phyloP scores from a whole-genome alignment of 2,113 vertebrate species.

The Rallus limicola region DNA sequence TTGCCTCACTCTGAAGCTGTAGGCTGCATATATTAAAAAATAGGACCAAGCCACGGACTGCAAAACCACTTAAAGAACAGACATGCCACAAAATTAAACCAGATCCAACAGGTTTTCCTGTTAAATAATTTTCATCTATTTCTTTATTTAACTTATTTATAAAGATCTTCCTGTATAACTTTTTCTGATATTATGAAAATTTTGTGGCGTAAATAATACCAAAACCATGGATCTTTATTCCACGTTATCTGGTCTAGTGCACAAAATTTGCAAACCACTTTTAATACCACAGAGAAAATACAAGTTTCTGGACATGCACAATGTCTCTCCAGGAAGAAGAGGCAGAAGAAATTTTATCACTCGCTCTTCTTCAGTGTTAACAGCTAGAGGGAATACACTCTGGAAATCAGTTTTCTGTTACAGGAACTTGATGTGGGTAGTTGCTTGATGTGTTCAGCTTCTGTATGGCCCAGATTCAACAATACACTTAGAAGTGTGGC shows the following conservation, averaged over 20 bases:
- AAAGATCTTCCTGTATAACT: neutral
- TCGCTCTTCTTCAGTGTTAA: slow-evolving; percentile 41
- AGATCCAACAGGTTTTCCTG: neutral
- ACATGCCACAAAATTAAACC: neutral
- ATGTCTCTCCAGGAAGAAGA: neutral
- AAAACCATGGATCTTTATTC: neutral
- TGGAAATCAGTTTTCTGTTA: slow-evolving; percentile 57
- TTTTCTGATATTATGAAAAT: neutral
- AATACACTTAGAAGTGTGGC: slow-evolving; percentile 34
- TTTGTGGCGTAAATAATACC: neutral
- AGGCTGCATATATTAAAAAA: neutral
- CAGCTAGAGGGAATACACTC: slow-evolving; percentile 41
- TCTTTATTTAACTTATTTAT: neutral
- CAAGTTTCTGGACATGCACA: neutral
- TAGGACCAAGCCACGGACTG: neutral
- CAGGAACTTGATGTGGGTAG: slow-evolving; percentile 22
- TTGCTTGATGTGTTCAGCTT: slow-evolving; percentile 47
- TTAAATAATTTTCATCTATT: neutral
- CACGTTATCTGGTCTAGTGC: neutral
- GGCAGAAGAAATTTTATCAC: slow-evolving; percentile 1
- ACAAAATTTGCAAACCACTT: neutral
- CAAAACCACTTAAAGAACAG: neutral
- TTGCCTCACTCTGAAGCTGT: neutral
- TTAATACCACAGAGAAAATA: neutral
- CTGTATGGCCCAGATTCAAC: slow-evolving; percentile 57